Base-by-base conservation (phyloP, 2,113 vertebrate genomes). In the Trachemys scripta region DNA sequence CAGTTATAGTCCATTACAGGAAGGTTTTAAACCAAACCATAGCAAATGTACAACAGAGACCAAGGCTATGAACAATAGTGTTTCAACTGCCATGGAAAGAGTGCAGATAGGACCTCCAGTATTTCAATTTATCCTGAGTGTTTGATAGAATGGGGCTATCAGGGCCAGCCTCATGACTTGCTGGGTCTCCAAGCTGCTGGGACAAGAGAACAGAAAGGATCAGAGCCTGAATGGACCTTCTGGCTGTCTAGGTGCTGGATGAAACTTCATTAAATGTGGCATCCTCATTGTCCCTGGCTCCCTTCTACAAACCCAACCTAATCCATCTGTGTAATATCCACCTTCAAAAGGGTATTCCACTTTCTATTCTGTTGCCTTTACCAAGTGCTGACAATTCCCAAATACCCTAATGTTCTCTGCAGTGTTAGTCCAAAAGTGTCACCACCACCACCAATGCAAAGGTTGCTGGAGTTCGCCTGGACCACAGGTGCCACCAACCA, bases 131-230 rank as follows among this genome's bases (percentile, higher is more conserved):
- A 78, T 5, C 57, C 57, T 9, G 38, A 47, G 22, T 13, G 16
- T 0, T 0, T 35, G 72, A 0, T 0, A 1, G 35, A 10, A 31
- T 14, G 11, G 54, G 27, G 90, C 38, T 42, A 1, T 84, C 51
- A 14, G 20, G 53, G 87, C 54, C 29, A 3, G 1, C n/a, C 7
- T 8, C 65, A 47, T 79, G 87, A 45, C 84, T 84, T 75, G 0
- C 3, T 51, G n/a, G 89, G 8, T 89, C 90, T 89, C 56, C 5
- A 27, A 20, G 31, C 45, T 35, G 42, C 35, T 89, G 86, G 45
- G 53, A 75, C 47, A 17, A 80, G 54, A 45, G 72, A 45, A 75
- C 38, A 42, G 9, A 75, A 75, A 75, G 20, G 72, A 42, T 25
- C 50, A 78, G 62, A 86, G 84, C 84, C 69, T 0, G 1, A 92